Evolutionary conservation across 2,888 invertebrate genomes (phyloP), one percentile per base, ranked within the genome.

Genomic region (Dolomedes plantarius): DNA sequence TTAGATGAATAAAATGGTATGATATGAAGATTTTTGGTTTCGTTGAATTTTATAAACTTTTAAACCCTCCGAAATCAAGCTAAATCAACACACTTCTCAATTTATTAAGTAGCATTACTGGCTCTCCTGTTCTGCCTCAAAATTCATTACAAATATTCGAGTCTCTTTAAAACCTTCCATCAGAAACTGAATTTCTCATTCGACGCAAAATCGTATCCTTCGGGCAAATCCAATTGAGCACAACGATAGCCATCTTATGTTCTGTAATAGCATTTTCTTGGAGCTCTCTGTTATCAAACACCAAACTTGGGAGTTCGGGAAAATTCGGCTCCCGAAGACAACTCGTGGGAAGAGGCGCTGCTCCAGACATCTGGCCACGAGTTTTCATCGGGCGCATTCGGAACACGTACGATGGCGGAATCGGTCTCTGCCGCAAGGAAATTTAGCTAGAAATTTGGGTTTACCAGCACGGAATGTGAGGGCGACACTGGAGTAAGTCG

Each of bases 331-430:
- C 46, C 23, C 19, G 56, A 56, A 56, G 56, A 56, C 56, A 56
- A 5, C 16, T 56, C 56, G 56, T 56, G 56, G 56, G 56, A 56
- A 56, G 56, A 23, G n/a, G 23, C 5, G 56, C 23, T 23, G 56
- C 23, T 3, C 19, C 3, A 56, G 56, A 23, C 56, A 56, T 19
- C 56, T 56, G 56, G 19, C 23, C 3, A 11, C 3, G 56, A 56
- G 16, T 16, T 56, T 56, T 16, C 13, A 3, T 23, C n/a, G 56
- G 23, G 16, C 13, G 7, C 56, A 56, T 56, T 56, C 56, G 5
- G 56, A 56, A 56, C 56, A 56, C 56, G 56, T 56, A 56, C 56
- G 3, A 23, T 56, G 23, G 56, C 23, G 23, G 56, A 23, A 56
- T 56, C 23, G 23, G 19, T 56, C 23, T 56, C 3, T 3, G 1